These are phyloP conservation scores for Tipula vernalis DNA, from an alignment of 2,888 invertebrate species.

Conservation along the genomic window DNA sequence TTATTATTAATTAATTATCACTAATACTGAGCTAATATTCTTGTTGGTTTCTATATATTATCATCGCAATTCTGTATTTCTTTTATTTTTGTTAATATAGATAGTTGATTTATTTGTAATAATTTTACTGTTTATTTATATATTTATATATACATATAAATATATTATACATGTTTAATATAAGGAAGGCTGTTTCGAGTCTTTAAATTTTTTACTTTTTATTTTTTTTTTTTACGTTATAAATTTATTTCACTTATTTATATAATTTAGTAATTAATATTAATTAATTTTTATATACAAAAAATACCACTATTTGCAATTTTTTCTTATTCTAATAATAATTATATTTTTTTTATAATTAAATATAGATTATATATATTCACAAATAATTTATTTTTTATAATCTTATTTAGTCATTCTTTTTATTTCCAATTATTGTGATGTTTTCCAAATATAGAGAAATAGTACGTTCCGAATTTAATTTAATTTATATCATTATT, in stretches of 20 bases:
- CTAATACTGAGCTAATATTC: slow-evolving; percentile 4
- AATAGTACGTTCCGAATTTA: background rate
- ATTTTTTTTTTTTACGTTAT: background rate
- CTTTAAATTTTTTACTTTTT: background rate
- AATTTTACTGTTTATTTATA: background rate
- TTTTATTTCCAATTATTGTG: background rate
- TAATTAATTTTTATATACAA: background rate
- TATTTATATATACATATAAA: background rate
- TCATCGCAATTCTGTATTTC: background rate
- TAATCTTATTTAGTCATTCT: background rate
- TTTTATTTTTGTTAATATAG: background rate
- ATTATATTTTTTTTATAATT: background rate
- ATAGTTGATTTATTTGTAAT: background rate
- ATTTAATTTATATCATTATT: background rate
- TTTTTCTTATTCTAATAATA: background rate
- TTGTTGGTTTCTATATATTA: background rate
- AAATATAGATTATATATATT: background rate
- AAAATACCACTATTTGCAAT: background rate
- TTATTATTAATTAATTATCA: background rate
- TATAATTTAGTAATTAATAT: background rate
- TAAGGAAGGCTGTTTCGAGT: slow-evolving; percentile 7
- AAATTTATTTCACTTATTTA: background rate
- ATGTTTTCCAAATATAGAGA: background rate
- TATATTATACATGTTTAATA: background rate
- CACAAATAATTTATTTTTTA: background rate